Evolutionary conservation across 2,113 vertebrate species (phyloP).

Genomic region (Ramphastos sulfuratus): DNA sequence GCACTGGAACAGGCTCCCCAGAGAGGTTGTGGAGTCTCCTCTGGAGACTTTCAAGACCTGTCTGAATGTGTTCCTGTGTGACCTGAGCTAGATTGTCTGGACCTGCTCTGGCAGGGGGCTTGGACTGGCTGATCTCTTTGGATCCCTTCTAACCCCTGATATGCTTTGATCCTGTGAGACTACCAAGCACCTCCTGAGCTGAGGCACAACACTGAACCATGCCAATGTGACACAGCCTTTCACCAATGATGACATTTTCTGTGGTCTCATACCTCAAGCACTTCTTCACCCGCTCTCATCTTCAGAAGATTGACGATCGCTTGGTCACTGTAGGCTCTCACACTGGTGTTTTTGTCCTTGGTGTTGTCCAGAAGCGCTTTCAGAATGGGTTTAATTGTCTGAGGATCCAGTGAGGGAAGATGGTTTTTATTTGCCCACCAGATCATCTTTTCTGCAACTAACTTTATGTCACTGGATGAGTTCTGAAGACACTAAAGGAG

Average conservation of each 20-base stretch:
- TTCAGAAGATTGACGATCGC: conserved; percentile 92
- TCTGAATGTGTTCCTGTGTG: no score
- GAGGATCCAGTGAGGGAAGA: conserved; percentile 82
- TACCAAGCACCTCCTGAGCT: background rate
- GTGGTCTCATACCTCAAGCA: conserved; percentile 84
- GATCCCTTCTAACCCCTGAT: no score
- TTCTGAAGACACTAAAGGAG: conserved; percentile 91
- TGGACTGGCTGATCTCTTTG: no score
- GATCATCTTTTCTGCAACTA: conserved; percentile 93
- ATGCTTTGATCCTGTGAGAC: background rate
- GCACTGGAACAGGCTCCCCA: no score
- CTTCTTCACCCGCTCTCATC: conserved; percentile 87
- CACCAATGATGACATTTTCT: accelerated
- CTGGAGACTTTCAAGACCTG: no score
- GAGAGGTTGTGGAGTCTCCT: no score
- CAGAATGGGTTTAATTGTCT: conserved; percentile 89
- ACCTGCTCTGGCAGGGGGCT: no score
- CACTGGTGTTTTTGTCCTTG: conserved; percentile 97
- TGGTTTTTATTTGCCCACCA: conserved; percentile 95
- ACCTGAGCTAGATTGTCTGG: no score
- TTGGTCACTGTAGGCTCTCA: conserved; percentile 94
- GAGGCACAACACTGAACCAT: background rate
- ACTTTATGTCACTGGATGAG: conserved; percentile 93
- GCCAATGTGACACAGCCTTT: background rate
- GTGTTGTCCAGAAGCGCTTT: conserved; percentile 97